phyloP scores from a whole-genome alignment of 1,140 invertebrate genomes.

The Rhopalosiphum padi region DNA sequence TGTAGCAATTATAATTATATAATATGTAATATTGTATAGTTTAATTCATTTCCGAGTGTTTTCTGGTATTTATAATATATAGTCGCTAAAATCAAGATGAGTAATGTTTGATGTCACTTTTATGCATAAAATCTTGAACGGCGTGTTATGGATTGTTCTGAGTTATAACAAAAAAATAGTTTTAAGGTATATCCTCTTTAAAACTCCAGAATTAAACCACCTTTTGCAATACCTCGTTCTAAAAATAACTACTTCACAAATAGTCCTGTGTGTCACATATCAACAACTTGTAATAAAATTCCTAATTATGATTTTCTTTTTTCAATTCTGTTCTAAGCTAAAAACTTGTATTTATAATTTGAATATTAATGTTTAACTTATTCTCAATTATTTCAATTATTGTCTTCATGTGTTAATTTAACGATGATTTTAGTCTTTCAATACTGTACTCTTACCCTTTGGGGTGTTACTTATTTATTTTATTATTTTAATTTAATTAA shows the following conservation, averaged over 20 bases:
- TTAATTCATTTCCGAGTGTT: too few species aligned
- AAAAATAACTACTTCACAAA: not conserved
- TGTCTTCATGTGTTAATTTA: too few species aligned
- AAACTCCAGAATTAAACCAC: not conserved
- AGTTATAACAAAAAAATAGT: not conserved
- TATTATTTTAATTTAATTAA: too few species aligned
- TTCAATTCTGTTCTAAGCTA: too few species aligned
- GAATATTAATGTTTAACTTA: not conserved
- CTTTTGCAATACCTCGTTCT: not conserved
- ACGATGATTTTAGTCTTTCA: too few species aligned
- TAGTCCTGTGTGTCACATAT: not conserved
- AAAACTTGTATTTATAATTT: not conserved
- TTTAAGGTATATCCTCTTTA: not conserved
- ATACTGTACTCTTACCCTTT: too few species aligned
- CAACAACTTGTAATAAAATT: not conserved
- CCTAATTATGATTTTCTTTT: not conserved
- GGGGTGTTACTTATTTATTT: too few species aligned
- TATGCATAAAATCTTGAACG: not conserved
- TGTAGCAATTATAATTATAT: too few species aligned
- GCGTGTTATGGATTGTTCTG: not conserved
- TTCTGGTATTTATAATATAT: too few species aligned
- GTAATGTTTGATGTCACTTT: not conserved
- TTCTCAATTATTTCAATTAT: too few species aligned
- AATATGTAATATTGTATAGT: too few species aligned
- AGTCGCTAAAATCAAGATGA: not conserved